phyloP scores from a whole-genome alignment of 2,888 invertebrate species.

The Metopia argyrocephala region DNA sequence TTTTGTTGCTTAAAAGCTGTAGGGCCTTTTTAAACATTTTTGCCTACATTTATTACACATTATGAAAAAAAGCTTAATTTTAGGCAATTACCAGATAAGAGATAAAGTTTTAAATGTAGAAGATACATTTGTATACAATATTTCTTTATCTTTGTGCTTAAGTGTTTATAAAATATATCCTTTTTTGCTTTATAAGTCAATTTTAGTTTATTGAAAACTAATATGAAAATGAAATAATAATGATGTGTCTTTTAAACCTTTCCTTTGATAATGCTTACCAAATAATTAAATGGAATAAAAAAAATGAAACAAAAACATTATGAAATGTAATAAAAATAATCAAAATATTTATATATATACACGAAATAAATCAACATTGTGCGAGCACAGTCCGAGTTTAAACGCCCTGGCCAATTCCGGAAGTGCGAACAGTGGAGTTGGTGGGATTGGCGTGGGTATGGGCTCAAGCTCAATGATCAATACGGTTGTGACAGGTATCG shows the following conservation, averaged over 20 bases:
- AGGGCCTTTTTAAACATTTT: too few relatives aligned
- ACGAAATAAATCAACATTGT: not conserved
- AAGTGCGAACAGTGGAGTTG: slow-evolving; percentile 53
- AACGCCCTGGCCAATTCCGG: slow-evolving; percentile 55
- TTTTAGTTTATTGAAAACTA: slow-evolving; percentile 31
- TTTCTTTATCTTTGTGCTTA: not conserved
- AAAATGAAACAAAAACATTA: slow-evolving; percentile 1
- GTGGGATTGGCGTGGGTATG: slow-evolving; percentile 62
- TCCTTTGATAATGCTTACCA: slow-evolving; percentile 55
- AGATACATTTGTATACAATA: not conserved
- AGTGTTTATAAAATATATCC: not conserved
- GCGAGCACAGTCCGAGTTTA: slow-evolving; percentile 56
- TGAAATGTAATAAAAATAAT: not conserved
- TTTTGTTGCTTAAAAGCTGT: too few relatives aligned
- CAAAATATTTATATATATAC: not conserved
- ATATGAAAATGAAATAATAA: slow-evolving; percentile 42
- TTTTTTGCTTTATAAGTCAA: slow-evolving; percentile 28
- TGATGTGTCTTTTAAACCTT: slow-evolving; percentile 51
- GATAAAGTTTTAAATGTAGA: too few relatives aligned
- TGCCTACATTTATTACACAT: too few relatives aligned
- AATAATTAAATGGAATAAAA: slow-evolving; percentile 31
- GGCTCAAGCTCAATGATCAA: slow-evolving; percentile 70
- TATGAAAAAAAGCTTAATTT: too few relatives aligned
- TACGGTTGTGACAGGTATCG: slow-evolving; percentile 75
- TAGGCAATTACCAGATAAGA: too few relatives aligned